A percentile compares a stretch with the other conserved stretches of the same genome.
phyloP scores from a whole-genome alignment of 2,113 vertebrate species.

The Burhinus bistriatus region DNA sequence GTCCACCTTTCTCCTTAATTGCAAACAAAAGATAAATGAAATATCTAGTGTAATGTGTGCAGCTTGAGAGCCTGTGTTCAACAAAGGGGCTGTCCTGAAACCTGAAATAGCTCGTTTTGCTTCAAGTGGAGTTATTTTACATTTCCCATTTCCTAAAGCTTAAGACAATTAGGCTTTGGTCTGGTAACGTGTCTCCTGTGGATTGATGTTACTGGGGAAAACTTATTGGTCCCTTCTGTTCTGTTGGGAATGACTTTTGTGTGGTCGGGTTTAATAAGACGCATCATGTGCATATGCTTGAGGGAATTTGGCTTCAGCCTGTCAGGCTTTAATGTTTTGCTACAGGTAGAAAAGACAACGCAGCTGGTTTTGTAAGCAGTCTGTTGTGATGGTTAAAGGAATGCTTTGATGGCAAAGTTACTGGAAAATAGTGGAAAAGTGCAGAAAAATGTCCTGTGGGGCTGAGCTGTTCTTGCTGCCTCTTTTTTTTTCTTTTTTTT shows the following conservation, averaged over 20 bases:
- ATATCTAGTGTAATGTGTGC: not conserved
- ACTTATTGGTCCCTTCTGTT: not conserved
- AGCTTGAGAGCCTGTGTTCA: not conserved
- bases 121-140: not conserved
- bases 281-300: not conserved
- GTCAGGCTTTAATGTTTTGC: not conserved
- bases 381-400: not conserved
- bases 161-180: not conserved
- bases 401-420: slow-evolving; percentile 11
- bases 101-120: not conserved
- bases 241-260: not conserved
- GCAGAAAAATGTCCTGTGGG: slow-evolving; percentile 7
- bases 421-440: slow-evolving; percentile 31
- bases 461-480: not conserved
- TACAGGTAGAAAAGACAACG: not conserved
- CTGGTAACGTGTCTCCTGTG: not conserved
- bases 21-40: not conserved
- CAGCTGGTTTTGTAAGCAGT: slow-evolving; percentile 6
- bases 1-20: not conserved
- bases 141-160: not conserved
- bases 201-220: not conserved
- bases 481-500: not conserved
- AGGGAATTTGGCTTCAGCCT: not conserved
- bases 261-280: not conserved
- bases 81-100: not conserved